Percentiles rank a stretch among this genome's conserved stretches.
phyloP scores from a whole-genome alignment of 2,113 vertebrate species.

The Rostratula benghalensis region DNA sequence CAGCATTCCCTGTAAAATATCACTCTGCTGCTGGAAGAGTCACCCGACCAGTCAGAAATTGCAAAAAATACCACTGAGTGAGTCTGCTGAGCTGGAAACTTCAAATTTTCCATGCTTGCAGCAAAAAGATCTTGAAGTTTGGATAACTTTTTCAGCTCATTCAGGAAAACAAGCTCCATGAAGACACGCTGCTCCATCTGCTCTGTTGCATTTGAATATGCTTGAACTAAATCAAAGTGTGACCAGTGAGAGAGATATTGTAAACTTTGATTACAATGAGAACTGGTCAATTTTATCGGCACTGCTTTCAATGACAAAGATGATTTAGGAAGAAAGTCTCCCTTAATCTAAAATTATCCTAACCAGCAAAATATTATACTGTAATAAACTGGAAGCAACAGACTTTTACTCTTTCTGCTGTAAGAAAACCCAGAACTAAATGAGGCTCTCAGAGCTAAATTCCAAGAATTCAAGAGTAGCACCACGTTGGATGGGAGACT shows the following conservation, averaged over 20 bases:
- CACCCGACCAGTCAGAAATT: neutral
- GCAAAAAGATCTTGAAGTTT: neutral
- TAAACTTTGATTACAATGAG: neutral
- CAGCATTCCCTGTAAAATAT: neutral
- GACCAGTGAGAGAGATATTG: neutral
- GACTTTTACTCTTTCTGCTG: neutral
- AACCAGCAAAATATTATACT: neutral
- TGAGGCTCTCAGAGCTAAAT: neutral
- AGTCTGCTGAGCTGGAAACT: neutral
- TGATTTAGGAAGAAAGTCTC: neutral
- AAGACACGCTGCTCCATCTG: neutral
- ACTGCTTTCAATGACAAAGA: neutral
- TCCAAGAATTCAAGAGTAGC: neutral
- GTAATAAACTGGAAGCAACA: neutral
- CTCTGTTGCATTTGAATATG: neutral
- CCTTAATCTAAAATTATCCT: neutral
- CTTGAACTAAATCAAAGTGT: neutral
- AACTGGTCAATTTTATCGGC: neutral
- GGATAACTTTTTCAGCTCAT: neutral
- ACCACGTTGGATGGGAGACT: neutral
- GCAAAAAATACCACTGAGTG: neutral
- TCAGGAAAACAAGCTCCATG: neutral
- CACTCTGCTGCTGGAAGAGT: neutral
- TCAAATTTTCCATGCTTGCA: neutral
- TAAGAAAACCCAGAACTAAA: neutral